Conservation (phyloP, 92 coral and sea anemone genomes). For the Galaxea fascicularis region DNA sequence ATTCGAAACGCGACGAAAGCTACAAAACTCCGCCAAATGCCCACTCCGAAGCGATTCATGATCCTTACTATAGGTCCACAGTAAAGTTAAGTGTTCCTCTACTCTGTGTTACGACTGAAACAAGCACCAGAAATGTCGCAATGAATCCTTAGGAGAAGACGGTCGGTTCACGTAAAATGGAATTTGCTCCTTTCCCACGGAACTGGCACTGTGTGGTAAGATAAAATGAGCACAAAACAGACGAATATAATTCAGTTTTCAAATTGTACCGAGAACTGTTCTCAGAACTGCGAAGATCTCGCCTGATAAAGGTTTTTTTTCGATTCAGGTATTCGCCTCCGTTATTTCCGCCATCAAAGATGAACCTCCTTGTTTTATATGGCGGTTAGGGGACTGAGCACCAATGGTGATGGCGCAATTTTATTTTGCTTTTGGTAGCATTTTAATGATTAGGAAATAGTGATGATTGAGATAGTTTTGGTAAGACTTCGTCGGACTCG, state of each 20-base stretch:
- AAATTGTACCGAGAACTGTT: background rate
- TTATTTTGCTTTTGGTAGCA: no score
- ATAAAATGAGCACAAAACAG: background rate
- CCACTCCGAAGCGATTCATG: constrained; percentile 2
- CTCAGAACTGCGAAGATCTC: background rate
- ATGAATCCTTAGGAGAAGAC: background rate
- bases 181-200: background rate
- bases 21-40: background rate
- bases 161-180: background rate
- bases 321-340: background rate
- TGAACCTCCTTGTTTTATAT: background rate
- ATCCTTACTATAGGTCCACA: background rate
- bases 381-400: background rate
- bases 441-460: no score
- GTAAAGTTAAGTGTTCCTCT: background rate
- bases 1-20: background rate
- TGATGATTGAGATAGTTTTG: no score
- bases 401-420: background rate
- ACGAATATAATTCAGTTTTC: background rate
- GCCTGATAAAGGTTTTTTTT: background rate
- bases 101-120: no score
- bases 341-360: constrained; percentile 37
- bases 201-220: background rate
- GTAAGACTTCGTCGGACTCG: no score
- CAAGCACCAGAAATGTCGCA: background rate